Conservation (phyloP, 2,113 vertebrate species). For the Chlorodrepanis virens region DNA sequence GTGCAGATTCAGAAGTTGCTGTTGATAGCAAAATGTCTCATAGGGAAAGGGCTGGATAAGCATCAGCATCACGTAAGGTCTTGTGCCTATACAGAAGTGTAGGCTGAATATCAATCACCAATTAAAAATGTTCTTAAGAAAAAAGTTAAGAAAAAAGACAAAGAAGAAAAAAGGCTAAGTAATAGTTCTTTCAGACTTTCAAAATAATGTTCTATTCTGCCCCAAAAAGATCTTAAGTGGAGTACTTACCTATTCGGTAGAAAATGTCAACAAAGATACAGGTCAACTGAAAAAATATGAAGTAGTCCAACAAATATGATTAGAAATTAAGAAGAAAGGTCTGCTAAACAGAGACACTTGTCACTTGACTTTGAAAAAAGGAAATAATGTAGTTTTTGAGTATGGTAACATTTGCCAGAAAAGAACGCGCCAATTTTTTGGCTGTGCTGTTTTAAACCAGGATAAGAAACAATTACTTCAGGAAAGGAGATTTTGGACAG, state of each 20-base stretch:
- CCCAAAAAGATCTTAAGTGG: not conserved
- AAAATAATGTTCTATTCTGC: not conserved
- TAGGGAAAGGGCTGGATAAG: not conserved
- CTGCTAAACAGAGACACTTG: not conserved
- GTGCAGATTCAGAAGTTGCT: not conserved
- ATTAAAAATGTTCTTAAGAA: not conserved
- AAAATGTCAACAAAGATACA: not conserved
- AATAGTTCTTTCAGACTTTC: not conserved
- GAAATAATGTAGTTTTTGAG: not conserved
- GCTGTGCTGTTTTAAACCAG: not conserved
- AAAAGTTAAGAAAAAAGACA: not conserved
- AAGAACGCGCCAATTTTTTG: not conserved
- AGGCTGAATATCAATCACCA: not conserved
- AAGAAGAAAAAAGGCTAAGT: accelerated
- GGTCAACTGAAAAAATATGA: not conserved
- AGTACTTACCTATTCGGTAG: not conserved
- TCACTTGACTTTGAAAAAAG: not conserved
- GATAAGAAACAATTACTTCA: not conserved
- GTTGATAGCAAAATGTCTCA: not conserved
- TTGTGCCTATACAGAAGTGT: not conserved
- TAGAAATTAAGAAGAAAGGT: not conserved
- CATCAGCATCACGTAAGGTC: not conserved
- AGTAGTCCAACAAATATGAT: not conserved
- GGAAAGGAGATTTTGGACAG: not conserved
- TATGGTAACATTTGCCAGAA: not conserved